These are phyloP conservation scores for Lycia hirtaria DNA, from an alignment of 2,888 invertebrate species.

Conservation along the genomic window DNA sequence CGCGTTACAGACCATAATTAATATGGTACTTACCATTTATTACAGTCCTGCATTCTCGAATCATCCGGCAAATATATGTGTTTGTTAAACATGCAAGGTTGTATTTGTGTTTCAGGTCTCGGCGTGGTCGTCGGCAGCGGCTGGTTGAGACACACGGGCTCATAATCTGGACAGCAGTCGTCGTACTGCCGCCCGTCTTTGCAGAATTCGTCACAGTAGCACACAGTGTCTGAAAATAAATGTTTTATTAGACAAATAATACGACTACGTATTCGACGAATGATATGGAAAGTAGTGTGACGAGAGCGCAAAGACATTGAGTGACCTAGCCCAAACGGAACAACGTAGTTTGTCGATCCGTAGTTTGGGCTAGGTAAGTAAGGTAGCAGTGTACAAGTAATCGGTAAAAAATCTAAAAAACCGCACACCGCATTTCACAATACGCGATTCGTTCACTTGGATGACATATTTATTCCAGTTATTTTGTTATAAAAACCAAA, in stretches of 20 bases:
- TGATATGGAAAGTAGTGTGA: background rate
- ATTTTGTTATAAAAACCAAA: too few relatives aligned
- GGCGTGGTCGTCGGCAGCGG: slow-evolving; percentile 43
- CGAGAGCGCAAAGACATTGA: background rate
- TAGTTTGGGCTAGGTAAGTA: too few relatives aligned
- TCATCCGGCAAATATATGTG: slow-evolving; percentile 78
- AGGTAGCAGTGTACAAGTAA: too few relatives aligned
- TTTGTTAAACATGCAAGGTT: slow-evolving; percentile 83
- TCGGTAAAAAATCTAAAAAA: too few relatives aligned
- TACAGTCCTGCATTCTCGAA: slow-evolving; percentile 88
- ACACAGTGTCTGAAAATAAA: slow-evolving; percentile 88
- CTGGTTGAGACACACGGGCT: slow-evolving; percentile 86
- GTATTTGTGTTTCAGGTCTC: too few relatives aligned
- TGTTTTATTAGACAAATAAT: too few relatives aligned
- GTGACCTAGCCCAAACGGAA: too few relatives aligned
- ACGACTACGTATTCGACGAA: too few relatives aligned
- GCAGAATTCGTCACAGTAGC: slow-evolving; percentile 98
- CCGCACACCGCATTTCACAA: too few relatives aligned
- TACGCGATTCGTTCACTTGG: too few relatives aligned
- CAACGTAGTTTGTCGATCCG: too few relatives aligned
- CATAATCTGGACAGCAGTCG: slow-evolving; percentile 97
- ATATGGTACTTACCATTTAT: slow-evolving; percentile 86
- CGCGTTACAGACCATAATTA: background rate
- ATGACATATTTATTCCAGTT: too few relatives aligned
- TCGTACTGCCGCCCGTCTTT: slow-evolving; percentile 88